Evolutionary conservation across 2,888 invertebrate genomes (phyloP).

Genomic region (Pristionchus maxplancki): DNA sequence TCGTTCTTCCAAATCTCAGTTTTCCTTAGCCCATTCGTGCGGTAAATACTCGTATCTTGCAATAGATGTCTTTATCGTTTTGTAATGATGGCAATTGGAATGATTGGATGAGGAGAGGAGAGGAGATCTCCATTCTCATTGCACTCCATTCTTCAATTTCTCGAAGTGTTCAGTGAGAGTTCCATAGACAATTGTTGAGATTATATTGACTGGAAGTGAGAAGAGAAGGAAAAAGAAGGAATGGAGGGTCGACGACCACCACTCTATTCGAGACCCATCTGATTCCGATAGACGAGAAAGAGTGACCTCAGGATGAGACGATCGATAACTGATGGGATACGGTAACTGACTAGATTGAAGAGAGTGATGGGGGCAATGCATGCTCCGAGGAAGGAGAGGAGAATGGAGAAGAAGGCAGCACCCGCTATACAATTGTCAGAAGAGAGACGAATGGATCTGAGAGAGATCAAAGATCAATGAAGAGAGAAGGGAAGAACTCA

Average conservation of each 20-base stretch:
- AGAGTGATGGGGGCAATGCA: not conserved
- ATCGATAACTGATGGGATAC: not conserved
- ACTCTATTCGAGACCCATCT: not conserved
- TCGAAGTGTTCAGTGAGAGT: slow-evolving; percentile 38
- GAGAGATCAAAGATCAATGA: not conserved
- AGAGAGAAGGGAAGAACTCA: not conserved
- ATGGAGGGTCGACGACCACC: slow-evolving; percentile 20
- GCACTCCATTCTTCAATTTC: not conserved
- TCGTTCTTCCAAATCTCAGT: too few species aligned
- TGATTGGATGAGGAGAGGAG: not conserved
- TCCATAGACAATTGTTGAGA: slow-evolving; percentile 36
- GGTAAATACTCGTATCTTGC: too few species aligned
- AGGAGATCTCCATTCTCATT: not conserved
- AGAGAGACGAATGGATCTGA: slow-evolving; percentile 3
- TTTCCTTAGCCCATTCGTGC: too few species aligned
- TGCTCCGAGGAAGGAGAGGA: slow-evolving; percentile 24
- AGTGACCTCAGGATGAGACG: not conserved
- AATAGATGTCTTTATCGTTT: slow-evolving; percentile 21
- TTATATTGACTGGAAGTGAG: slow-evolving; percentile 8
- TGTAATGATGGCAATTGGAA: not conserved
- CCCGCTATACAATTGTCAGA: slow-evolving; percentile 28
- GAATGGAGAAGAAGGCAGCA: slow-evolving; percentile 21
- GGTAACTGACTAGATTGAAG: not conserved
- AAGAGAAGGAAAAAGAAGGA: slow-evolving; percentile 18
- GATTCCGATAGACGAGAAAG: not conserved